phyloP scores from a whole-genome alignment of 2,797 vertebrate species.

The Apodemus agrarius region DNA sequence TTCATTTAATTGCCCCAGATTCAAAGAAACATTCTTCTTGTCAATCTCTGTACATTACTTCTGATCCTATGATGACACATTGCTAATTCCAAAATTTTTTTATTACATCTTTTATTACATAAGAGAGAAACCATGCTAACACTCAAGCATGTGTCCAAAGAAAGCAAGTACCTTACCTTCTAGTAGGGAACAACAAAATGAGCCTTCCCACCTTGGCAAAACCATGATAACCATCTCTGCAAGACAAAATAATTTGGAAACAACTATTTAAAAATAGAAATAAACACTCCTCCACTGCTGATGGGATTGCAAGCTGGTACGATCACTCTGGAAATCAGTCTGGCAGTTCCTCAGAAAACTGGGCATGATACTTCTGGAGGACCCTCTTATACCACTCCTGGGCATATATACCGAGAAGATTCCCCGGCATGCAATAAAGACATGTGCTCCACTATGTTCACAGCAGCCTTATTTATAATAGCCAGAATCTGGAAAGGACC shows the following conservation, averaged over 20 bases:
- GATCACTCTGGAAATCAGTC: too few relatives aligned
- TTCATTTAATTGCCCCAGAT: neutral
- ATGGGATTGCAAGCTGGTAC: too few relatives aligned
- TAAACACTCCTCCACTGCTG: neutral
- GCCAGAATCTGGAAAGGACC: too few relatives aligned
- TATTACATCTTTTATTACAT: neutral
- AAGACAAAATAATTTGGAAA: slow-evolving; percentile 2
- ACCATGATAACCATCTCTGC: neutral
- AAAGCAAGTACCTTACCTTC: neutral
- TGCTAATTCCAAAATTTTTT: neutral
- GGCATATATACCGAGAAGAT: too few relatives aligned
- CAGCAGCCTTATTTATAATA: too few relatives aligned
- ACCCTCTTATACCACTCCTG: too few relatives aligned
- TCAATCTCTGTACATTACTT: neutral
- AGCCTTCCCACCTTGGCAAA: neutral
- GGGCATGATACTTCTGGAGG: too few relatives aligned
- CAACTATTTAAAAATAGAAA: neutral
- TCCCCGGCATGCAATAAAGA: too few relatives aligned
- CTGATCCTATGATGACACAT: neutral
- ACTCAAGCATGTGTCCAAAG: neutral
- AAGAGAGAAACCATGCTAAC: neutral
- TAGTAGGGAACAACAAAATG: neutral
- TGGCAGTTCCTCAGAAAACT: too few relatives aligned
- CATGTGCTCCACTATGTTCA: too few relatives aligned
- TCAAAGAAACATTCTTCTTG: slow-evolving; percentile 1